Evolutionary conservation across 2,113 vertebrate species (phyloP), one percentile per base, ranked within the genome.

Genomic region (Rattus rattus): DNA sequence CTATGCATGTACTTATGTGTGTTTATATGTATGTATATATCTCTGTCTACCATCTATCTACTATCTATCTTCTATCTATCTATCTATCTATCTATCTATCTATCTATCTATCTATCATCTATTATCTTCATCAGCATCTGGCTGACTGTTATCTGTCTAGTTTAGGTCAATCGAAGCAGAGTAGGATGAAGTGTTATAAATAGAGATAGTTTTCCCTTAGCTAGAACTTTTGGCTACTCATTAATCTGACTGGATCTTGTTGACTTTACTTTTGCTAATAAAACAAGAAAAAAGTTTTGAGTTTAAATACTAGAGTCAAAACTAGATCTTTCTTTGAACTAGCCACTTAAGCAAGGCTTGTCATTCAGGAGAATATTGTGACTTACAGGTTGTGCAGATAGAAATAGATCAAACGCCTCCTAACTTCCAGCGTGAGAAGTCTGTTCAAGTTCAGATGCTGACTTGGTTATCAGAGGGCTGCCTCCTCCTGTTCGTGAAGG

Each of bases 191-290:
- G 88, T 56, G 63, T 59, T 61, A 5, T 77, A n/a, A 93, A 72
- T 28, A 94, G 56, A 88, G 81, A 19, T 80, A 13, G n/a, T 11
- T 92, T 92, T 88, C 72, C 59, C 24, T 94, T 92, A 73, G 36
- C 39, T 70, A 80, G 47, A 94, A 61, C 22, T 65, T 92, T 88
- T 54, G 16, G 17, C 70, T 61, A 39, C 49, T 95, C 47, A 63
- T 69, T 92, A 76, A 85, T 84, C 30, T 52, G 54, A 65, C 6
- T 77, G 76, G 52, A 36, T 76, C 95, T 87, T 96, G 61, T 36
- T 83, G 33, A 80, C 90, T 94, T 72, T 94, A 12, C 87, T 80
- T 88, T 96, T 89, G 24, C 80, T 86, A 17, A 7, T 72, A 54
- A 33, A 76, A 33, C 67, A 52, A 83, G 22, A 47, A 47, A 49